A percentile compares a stretch with the other conserved stretches of the same genome.
phyloP scores from a whole-genome alignment of 2,113 vertebrate genomes.

The Daphoenositta chrysoptera region DNA sequence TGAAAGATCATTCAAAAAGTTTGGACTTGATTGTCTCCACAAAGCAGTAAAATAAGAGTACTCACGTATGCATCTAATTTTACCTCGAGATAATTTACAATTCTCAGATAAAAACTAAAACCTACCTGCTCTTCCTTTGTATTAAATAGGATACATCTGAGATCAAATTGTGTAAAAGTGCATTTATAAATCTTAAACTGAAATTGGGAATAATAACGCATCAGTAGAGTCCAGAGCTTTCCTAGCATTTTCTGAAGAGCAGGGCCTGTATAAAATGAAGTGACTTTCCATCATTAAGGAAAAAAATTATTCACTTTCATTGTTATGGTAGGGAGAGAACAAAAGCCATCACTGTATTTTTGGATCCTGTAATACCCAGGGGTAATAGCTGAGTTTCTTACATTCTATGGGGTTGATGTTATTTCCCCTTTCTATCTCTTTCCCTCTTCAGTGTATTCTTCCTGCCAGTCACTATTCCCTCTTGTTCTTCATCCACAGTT shows the following conservation, averaged over 20 bases:
- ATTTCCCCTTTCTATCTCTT: not conserved
- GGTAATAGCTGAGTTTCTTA: not conserved
- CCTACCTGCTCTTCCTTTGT: not conserved
- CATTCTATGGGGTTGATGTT: not conserved
- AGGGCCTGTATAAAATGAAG: not conserved
- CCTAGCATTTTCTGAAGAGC: not conserved
- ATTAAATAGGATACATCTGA: not conserved
- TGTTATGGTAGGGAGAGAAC: not conserved
- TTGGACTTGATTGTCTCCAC: not conserved
- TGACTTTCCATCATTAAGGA: not conserved
- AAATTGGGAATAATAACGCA: not conserved
- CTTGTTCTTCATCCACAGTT: not conserved
- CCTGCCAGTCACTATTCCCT: not conserved
- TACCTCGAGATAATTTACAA: not conserved
- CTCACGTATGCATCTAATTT: not conserved
- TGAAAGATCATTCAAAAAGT: not conserved
- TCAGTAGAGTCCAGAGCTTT: not conserved
- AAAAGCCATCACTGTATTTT: not conserved
- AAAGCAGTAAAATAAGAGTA: not conserved
- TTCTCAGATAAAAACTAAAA: not conserved
- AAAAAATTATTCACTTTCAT: not conserved
- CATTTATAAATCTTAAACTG: not conserved
- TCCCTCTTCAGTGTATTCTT: not conserved
- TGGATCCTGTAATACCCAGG: not conserved
- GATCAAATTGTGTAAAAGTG: not conserved